Percentiles rank a stretch among this genome's conserved stretches.
Evolutionary conservation across 2,113 vertebrate species (phyloP).

Genomic region (Daubentonia madagascariensis): DNA sequence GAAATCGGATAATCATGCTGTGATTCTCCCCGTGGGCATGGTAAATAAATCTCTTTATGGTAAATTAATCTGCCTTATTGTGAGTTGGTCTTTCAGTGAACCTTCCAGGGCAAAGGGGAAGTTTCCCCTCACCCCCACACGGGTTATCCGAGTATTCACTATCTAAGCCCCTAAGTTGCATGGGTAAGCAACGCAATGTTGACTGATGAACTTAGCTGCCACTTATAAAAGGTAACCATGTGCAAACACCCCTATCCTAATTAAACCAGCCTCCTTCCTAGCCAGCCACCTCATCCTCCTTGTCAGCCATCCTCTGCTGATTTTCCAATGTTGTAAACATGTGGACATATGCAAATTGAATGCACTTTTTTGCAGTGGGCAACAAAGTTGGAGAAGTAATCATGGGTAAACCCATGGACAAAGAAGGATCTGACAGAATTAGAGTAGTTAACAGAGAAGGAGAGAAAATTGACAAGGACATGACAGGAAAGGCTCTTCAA

Average conservation of each 20-base stretch:
- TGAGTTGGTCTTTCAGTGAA: no score
- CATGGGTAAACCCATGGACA: background rate
- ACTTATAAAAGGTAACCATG: background rate
- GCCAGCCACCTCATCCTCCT: background rate
- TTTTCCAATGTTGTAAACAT: background rate
- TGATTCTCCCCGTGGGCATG: no score
- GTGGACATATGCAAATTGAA: background rate
- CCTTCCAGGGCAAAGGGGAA: no score
- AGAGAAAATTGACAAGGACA: background rate
- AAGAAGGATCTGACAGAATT: background rate
- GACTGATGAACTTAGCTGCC: background rate
- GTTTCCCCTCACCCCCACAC: no score
- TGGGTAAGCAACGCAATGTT: background rate
- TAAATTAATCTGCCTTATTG: no score
- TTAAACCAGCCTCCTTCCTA: background rate
- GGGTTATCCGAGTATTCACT: background rate
- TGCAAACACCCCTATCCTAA: background rate
- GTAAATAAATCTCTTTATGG: no score
- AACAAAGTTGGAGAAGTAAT: background rate
- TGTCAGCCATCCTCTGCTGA: background rate
- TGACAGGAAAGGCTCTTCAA: background rate
- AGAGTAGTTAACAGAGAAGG: background rate
- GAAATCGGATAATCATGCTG: no score
- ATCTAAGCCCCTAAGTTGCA: background rate
- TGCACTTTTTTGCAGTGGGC: background rate